Conservation (phyloP, 2,113 vertebrate species). For the Paramormyrops kingsleyae region DNA sequence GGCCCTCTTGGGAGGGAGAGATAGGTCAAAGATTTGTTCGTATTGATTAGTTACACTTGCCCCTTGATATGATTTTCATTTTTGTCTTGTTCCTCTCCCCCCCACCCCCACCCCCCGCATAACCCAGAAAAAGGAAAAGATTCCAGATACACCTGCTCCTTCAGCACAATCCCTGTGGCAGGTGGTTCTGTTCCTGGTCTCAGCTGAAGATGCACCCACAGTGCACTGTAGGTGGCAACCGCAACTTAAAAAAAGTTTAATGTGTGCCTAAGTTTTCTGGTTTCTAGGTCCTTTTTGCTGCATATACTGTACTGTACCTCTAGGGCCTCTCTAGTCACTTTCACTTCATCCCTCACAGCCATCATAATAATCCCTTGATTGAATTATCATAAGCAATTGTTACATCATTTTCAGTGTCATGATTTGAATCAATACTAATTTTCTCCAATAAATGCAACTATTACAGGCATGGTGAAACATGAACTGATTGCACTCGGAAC, state of each 20-base stretch:
- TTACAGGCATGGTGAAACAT: slow-evolving; percentile 2
- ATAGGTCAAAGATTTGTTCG: neutral
- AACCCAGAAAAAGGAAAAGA: neutral
- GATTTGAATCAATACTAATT: slow-evolving; percentile 11
- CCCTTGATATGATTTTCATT: neutral
- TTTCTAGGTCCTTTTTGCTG: neutral
- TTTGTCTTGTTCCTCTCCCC: neutral
- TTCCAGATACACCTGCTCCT: neutral
- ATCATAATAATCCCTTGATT: neutral
- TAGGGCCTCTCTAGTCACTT: neutral
- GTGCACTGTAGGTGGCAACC: neutral
- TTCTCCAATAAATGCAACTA: neutral
- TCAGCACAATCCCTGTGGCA: neutral
- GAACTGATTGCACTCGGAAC: neutral
- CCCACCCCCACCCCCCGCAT: neutral
- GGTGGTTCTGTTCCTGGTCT: neutral
- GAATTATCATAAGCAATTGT: slow-evolving; percentile 18
- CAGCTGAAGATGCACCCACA: neutral
- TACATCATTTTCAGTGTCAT: slow-evolving; percentile 6
- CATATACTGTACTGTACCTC: neutral
- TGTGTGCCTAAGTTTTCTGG: neutral
- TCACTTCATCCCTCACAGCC: neutral
- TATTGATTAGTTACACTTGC: neutral
- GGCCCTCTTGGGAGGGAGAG: neutral
- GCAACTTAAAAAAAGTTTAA: neutral